Evolutionary conservation across 2,888 invertebrate species (phyloP).

Genomic region (Scaeva pyrastri): DNA sequence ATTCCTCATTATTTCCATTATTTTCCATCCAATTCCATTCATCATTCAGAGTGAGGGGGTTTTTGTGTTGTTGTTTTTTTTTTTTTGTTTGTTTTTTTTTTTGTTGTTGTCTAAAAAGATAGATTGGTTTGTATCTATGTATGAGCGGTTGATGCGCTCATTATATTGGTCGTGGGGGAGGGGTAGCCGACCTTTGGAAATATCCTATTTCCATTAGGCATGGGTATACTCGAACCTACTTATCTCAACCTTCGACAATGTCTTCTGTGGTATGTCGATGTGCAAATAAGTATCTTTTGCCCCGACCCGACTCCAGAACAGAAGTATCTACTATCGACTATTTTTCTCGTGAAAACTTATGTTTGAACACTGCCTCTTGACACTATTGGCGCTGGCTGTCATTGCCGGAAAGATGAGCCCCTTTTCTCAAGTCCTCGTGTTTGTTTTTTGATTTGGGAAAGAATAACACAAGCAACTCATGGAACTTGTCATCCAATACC

Average conservation of each 20-base stretch:
- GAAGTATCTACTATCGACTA: conserved; percentile 60
- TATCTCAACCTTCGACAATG: conserved; percentile 12
- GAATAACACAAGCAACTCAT: conserved; percentile 72
- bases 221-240: not conserved
- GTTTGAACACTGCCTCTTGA: conserved; percentile 74
- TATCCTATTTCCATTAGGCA: conserved; percentile 65
- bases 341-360: conserved; percentile 68
- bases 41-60: conserved; percentile 45
- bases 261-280: conserved; percentile 37
- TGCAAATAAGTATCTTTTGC: conserved; percentile 73
- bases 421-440: conserved; percentile 25
- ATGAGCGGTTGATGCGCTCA: conserved; percentile 37
- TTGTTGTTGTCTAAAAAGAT: conserved; percentile 3
- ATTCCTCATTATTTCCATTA: conserved; percentile 72
- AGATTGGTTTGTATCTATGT: conserved; percentile 6
- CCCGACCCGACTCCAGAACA: conserved; percentile 40
- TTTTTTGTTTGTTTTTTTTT: not conserved
- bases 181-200: conserved; percentile 38
- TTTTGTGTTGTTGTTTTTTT: not conserved
- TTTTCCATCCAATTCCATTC: conserved; percentile 69
- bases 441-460: conserved; percentile 75
- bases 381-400: conserved; percentile 67
- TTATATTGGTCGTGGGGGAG: conserved; percentile 56
- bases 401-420: conserved; percentile 40
- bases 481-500: conserved; percentile 52